Base-by-base conservation (phyloP, 2,888 invertebrate genomes). In the Syrphus vitripennis region DNA sequence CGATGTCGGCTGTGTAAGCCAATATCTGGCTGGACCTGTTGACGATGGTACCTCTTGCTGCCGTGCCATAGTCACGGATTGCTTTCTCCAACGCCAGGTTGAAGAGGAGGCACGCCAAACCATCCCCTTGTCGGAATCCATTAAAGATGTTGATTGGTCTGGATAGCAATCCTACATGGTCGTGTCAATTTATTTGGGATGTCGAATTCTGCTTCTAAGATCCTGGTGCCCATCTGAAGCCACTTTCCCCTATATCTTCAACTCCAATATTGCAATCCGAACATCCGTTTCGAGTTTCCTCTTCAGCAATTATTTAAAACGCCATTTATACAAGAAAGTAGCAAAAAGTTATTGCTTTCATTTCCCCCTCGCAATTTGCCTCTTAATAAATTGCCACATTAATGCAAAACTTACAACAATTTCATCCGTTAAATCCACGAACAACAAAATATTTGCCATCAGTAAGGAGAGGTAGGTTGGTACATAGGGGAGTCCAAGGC, bases 381-480 rank as follows among this genome's bases (percentile, higher is more conserved):
- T 81, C 76, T 81, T 75, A 75, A 80, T 75, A 75, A 80, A 80
- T 80, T 67, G 75, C 50, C 55, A 24, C 31, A 80, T 67, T 80
- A 75, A 76, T 75, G 76, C 53, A 48, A 77, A 76, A 77, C 81
- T 63, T 70, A 63, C 37, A 77, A 53, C 81, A 63, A 77, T 76
- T 76, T 40, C 61, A 61, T 74, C 29, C 34, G 24, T 61, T 53
- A 59, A 81, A 61, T 26, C 4, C 19, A 45, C 42, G 42, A 71
- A 55, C 10, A n/a, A 26, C 4, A 34, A 34, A 34, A 34, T 34
- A 45, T 19, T 45, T 19, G 10, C 3, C 19, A 7, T 1, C 42
- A 42, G 5, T 21, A 40, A 21, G 12, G 5, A 7, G 19, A 19
- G 24, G 14, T 0, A 50, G 24, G 37, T n/a, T 40, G 37, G 12